These are phyloP conservation scores for Stegodyphus mimosarum DNA, from an alignment of 1,140 invertebrate species.

Conservation along the genomic window DNA sequence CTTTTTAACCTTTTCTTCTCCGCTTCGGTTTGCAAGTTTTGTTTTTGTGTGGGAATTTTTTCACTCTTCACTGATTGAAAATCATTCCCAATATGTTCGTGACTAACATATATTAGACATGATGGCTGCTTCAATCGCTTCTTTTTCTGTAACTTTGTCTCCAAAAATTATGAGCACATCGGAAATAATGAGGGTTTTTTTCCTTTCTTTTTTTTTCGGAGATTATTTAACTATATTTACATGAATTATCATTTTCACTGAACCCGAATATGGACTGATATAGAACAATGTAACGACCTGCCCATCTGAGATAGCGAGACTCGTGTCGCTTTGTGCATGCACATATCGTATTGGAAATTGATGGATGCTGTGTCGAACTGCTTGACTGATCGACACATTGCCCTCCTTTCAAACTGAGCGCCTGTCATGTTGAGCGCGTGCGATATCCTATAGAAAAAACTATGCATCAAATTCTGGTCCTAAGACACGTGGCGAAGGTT, in stretches of 20 bases:
- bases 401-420: no score
- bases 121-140: background rate
- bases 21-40: background rate
- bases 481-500: no score
- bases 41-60: background rate
- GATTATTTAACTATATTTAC: background rate
- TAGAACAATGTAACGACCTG: background rate
- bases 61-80: conserved; percentile 17
- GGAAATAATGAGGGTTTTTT: background rate
- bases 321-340: no score
- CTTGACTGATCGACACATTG: no score
- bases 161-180: background rate
- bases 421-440: background rate
- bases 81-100: background rate
- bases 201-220: background rate
- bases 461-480: no score
- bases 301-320: no score
- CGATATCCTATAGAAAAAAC: background rate
- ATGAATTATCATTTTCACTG: background rate
- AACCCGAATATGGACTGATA: background rate
- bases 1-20: background rate
- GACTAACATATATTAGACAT: conserved; percentile 10
- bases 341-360: no score
- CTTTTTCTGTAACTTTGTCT: background rate
- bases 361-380: no score